A percentile compares a stretch with the other conserved stretches of the same genome.
These are phyloP conservation scores for Xenopus tropicalis DNA, from an alignment of 2,113 vertebrate species.

Conservation along the genomic window DNA sequence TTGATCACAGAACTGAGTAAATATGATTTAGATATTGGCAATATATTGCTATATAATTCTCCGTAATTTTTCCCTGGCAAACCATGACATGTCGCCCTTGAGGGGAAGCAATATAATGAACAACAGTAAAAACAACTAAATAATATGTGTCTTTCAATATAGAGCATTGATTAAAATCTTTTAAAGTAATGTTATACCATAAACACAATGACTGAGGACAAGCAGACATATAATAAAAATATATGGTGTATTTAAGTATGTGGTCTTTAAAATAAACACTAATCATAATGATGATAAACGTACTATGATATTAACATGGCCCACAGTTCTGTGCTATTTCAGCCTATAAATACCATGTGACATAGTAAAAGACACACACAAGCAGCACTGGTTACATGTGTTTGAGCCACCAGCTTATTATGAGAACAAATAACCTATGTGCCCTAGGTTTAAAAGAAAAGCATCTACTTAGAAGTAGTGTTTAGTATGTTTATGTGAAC, in stretches of 20 bases:
- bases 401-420: no score
- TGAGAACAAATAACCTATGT: no score
- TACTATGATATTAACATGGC: not conserved
- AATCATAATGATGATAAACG: not conserved
- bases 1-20: not conserved
- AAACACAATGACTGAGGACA: not conserved
- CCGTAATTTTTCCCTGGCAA: not conserved
- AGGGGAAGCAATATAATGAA: not conserved
- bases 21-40: not conserved
- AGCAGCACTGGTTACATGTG: not conserved
- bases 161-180: not conserved
- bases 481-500: no score
- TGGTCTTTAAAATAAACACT: no score
- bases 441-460: no score
- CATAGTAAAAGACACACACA: not conserved
- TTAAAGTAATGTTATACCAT: not conserved
- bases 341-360: not conserved
- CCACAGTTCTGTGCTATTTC: not conserved
- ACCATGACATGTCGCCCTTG: not conserved
- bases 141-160: slow-evolving; percentile 6
- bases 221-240: not conserved
- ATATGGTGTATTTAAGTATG: not conserved
- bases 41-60: not conserved
- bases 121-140: not conserved
- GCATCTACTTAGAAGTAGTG: no score